These are phyloP conservation scores for Lithophane ornitopus DNA, from an alignment of 2,888 invertebrate species.

Conservation along the genomic window DNA sequence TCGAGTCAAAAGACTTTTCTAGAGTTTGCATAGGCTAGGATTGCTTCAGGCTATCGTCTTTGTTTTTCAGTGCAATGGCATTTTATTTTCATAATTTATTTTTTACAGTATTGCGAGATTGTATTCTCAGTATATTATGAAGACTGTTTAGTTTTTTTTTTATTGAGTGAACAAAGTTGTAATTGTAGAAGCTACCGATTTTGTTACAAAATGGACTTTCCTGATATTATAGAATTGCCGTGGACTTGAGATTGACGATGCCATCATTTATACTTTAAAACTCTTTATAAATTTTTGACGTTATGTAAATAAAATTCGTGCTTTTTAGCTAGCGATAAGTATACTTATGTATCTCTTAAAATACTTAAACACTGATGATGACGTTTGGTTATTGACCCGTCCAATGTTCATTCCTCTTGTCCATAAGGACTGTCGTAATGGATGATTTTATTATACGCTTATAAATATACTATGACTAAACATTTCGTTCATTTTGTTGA, in stretches of 20 bases:
- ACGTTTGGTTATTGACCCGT: background rate
- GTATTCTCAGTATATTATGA: slow-evolving; percentile 7
- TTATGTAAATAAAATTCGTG: background rate
- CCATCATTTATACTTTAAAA: background rate
- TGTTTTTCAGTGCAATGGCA: slow-evolving; percentile 31
- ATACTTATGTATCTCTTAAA: background rate
- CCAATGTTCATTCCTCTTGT: background rate
- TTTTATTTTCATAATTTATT: slow-evolving; percentile 50
- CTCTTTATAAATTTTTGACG: background rate
- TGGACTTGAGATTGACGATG: background rate
- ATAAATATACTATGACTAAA: slow-evolving; percentile 26
- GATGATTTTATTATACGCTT: slow-evolving; percentile 51
- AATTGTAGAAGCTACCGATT: background rate
- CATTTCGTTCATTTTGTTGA: background rate
- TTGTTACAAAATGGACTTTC: background rate
- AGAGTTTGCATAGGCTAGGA: slow-evolving; percentile 51
- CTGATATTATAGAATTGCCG: background rate
- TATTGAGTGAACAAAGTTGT: background rate
- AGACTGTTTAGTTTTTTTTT: background rate
- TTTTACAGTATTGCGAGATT: slow-evolving; percentile 13
- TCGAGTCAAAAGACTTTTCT: slow-evolving; percentile 60
- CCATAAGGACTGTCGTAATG: background rate
- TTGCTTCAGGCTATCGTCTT: slow-evolving; percentile 30
- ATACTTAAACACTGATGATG: background rate
- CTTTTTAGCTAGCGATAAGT: background rate